Evolutionary conservation across 2,888 invertebrate genomes (phyloP).

Genomic region (Lumbricus terrestris): DNA sequence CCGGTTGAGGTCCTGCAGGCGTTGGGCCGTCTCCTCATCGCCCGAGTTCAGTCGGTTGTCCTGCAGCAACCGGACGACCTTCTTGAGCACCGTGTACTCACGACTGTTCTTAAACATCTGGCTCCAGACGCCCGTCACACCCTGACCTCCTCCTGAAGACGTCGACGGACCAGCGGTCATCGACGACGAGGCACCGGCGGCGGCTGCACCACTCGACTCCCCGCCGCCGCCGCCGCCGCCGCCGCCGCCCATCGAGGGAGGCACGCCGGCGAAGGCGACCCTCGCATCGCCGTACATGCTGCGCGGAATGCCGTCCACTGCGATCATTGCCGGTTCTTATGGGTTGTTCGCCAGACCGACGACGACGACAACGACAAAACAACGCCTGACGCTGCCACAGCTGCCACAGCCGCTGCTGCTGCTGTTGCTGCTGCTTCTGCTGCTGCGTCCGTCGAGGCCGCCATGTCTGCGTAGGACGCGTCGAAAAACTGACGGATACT

Average conservation of each 20-base stretch:
- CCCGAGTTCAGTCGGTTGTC: constrained; percentile 48
- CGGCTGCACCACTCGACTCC: neutral
- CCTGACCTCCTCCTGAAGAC: neutral
- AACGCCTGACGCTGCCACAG: neutral
- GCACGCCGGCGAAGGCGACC: neutral
- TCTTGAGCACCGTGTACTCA: constrained; percentile 32
- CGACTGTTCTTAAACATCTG: constrained; percentile 30
- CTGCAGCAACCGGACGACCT: constrained; percentile 37
- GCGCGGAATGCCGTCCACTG: constrained; percentile 24
- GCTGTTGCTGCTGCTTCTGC: neutral
- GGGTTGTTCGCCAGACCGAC: neutral
- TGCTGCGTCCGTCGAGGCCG: neutral
- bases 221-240: neutral
- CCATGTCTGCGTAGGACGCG: neutral
- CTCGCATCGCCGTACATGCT: constrained; percentile 24
- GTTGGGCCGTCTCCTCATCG: constrained; percentile 28
- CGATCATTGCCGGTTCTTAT: constrained; percentile 12
- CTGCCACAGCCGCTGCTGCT: too few relatives aligned
- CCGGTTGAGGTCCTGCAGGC: constrained; percentile 36
- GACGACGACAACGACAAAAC: neutral
- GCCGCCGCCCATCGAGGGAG: neutral
- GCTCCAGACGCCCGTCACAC: constrained; percentile 24
- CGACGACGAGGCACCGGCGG: neutral
- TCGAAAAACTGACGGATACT: neutral
- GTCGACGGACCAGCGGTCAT: neutral